A percentile compares a stretch with the other conserved stretches of the same genome.
Evolutionary conservation across 2,113 vertebrate species (phyloP).

Genomic region (Hassar affinis): DNA sequence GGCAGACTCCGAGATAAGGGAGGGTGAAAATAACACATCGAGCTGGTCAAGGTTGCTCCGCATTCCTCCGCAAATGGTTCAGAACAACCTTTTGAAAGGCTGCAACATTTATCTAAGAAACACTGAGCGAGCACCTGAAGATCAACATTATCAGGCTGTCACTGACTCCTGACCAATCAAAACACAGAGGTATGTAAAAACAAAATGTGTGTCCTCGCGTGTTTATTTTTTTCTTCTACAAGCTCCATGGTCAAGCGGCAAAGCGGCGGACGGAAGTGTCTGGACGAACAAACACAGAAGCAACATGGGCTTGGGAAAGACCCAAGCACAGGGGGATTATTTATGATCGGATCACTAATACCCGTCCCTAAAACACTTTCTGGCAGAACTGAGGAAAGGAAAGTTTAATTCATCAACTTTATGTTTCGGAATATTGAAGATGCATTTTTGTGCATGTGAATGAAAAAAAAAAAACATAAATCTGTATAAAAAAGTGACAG

Average conservation of each 20-base stretch:
- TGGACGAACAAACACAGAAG: constrained; percentile 36
- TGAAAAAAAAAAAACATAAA: constrained; percentile 26
- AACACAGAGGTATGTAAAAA: constrained; percentile 22
- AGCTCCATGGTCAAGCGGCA: background rate
- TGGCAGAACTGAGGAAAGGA: constrained; percentile 31
- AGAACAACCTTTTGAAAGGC: constrained; percentile 50
- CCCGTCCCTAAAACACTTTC: constrained; percentile 25
- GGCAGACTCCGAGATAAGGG: constrained; percentile 76
- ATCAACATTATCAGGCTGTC: constrained; percentile 27
- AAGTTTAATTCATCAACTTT: constrained; percentile 44
- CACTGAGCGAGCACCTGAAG: constrained; percentile 66
- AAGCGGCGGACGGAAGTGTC: constrained; percentile 28
- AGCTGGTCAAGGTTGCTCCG: constrained; percentile 88
- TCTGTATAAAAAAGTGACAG: background rate
- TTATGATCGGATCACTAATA: constrained; percentile 36
- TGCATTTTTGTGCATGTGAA: constrained; percentile 22
- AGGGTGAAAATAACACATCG: constrained; percentile 82
- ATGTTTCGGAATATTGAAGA: constrained; percentile 25
- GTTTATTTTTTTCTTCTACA: background rate
- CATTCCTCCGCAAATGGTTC: constrained; percentile 76
- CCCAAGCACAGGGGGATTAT: constrained; percentile 1
- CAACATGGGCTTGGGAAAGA: background rate
- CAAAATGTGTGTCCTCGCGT: constrained; percentile 8
- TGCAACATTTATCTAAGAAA: constrained; percentile 63
- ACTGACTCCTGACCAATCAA: constrained; percentile 25